phyloP scores from a whole-genome alignment of 2,888 invertebrate genomes.

The Calliphora vomitoria region DNA sequence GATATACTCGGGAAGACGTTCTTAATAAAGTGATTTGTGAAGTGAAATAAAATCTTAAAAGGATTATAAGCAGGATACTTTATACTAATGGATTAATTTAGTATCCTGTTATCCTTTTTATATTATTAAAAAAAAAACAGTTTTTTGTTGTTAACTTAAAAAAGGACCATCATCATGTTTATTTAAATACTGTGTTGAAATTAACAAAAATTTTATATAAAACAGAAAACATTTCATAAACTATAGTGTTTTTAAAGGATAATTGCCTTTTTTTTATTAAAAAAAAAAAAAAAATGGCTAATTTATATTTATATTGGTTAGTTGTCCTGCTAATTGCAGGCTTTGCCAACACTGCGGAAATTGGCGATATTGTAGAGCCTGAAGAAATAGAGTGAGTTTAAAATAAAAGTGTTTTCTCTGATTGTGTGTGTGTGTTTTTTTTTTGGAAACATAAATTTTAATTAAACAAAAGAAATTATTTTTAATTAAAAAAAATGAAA shows the following conservation, averaged over 20 bases:
- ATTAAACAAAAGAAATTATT: slow-evolving; percentile 64
- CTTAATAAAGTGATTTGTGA: slow-evolving; percentile 17
- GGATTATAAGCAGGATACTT: slow-evolving; percentile 50
- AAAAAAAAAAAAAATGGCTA: slow-evolving; percentile 54
- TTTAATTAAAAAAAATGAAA: slow-evolving; percentile 45
- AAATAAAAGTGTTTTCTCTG: slow-evolving; percentile 23
- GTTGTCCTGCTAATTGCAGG: slow-evolving; percentile 63
- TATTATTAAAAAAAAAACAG: slow-evolving; percentile 8
- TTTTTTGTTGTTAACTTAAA: background rate
- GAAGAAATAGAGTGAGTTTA: slow-evolving; percentile 71
- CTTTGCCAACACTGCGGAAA: slow-evolving; percentile 53
- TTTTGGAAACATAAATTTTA: slow-evolving; percentile 46
- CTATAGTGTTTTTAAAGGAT: slow-evolving; percentile 38
- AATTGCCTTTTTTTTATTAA: slow-evolving; percentile 53
- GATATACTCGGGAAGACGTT: slow-evolving; percentile 14
- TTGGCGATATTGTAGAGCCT: slow-evolving; percentile 66
- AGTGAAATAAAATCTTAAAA: slow-evolving; percentile 45
- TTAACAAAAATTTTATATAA: slow-evolving; percentile 13
- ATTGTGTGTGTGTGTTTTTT: background rate
- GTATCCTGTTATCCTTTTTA: slow-evolving; percentile 55
- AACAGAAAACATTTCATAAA: background rate
- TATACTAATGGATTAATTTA: slow-evolving; percentile 45
- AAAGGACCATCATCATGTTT: slow-evolving; percentile 37
- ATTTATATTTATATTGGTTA: slow-evolving; percentile 64
- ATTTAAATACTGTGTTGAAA: slow-evolving; percentile 6